Evolutionary conservation across 23 tunicate species (phyloP).

Genomic region (Trididemnum nubilum): DNA sequence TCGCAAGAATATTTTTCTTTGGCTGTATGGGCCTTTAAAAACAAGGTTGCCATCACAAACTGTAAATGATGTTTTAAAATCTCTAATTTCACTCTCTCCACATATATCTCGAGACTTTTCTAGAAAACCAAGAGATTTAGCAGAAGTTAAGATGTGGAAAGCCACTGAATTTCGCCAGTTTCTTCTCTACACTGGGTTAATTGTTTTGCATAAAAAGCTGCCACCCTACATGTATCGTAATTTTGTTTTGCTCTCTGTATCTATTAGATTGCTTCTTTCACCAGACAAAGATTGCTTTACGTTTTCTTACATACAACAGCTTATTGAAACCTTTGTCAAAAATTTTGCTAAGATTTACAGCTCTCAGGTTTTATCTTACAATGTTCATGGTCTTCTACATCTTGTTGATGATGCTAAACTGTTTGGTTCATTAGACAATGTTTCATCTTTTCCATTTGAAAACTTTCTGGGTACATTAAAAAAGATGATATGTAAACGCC

Average conservation of each 20-base stretch:
- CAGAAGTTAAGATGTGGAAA: slow-evolving; percentile 42
- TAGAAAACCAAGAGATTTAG: slow-evolving; percentile 6
- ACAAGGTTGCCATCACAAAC: slow-evolving; percentile 9
- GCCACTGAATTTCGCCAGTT: slow-evolving; percentile 44
- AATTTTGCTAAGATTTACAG: slow-evolving; percentile 28
- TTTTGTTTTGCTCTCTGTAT: slow-evolving; percentile 6
- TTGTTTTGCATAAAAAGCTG: slow-evolving; percentile 8
- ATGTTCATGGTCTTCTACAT: slow-evolving; percentile 42
- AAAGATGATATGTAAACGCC: slow-evolving; percentile 16
- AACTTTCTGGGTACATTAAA: slow-evolving; percentile 34
- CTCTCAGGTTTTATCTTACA: slow-evolving; percentile 1
- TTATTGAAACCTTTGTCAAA: slow-evolving; percentile 1
- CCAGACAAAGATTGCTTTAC: slow-evolving; percentile 5
- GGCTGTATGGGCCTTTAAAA: slow-evolving; percentile 29
- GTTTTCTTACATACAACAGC: not conserved
- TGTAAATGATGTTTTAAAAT: not conserved
- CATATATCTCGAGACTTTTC: slow-evolving; percentile 36
- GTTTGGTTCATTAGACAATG: slow-evolving; percentile 35
- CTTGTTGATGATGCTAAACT: slow-evolving; percentile 21
- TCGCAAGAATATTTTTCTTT: slow-evolving; percentile 23
- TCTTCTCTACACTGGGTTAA: slow-evolving; percentile 26
- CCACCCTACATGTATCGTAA: not conserved
- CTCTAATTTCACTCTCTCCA: not conserved
- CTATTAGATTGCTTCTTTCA: not conserved
- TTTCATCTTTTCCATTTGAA: slow-evolving; percentile 48